These are phyloP conservation scores for Neodiprion lecontei DNA, from an alignment of 1,140 invertebrate species.

Conservation along the genomic window DNA sequence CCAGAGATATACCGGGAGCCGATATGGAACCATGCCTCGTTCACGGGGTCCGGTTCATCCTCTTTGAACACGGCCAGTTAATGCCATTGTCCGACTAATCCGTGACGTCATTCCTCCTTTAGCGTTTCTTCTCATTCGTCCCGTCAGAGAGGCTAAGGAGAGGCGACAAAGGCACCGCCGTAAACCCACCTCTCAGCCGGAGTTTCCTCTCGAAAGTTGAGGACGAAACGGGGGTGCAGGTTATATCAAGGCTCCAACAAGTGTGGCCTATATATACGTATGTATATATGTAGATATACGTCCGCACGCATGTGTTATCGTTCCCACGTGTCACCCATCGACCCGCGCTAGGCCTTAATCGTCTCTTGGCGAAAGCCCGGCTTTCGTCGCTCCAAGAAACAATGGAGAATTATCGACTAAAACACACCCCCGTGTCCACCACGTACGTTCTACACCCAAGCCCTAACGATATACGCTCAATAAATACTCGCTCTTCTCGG, in stretches of 20 bases:
- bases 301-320: neutral
- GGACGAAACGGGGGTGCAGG: neutral
- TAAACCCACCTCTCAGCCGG: neutral
- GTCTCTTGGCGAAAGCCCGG: neutral
- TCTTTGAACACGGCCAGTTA: neutral
- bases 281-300: neutral
- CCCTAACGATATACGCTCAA: neutral
- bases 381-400: conserved; percentile 1
- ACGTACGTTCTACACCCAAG: neutral
- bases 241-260: neutral
- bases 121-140: neutral
- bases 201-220: too few species aligned
- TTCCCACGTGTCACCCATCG: neutral
- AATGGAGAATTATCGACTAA: neutral
- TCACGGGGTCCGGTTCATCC: neutral
- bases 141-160: neutral
- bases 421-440: neutral
- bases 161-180: neutral
- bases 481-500: neutral
- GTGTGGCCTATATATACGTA: neutral
- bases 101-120: neutral
- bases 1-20: neutral
- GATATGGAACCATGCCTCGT: neutral
- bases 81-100: neutral
- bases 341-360: neutral